These are phyloP conservation scores for Operophtera brumata DNA, from an alignment of 2,888 invertebrate species.

Conservation along the genomic window DNA sequence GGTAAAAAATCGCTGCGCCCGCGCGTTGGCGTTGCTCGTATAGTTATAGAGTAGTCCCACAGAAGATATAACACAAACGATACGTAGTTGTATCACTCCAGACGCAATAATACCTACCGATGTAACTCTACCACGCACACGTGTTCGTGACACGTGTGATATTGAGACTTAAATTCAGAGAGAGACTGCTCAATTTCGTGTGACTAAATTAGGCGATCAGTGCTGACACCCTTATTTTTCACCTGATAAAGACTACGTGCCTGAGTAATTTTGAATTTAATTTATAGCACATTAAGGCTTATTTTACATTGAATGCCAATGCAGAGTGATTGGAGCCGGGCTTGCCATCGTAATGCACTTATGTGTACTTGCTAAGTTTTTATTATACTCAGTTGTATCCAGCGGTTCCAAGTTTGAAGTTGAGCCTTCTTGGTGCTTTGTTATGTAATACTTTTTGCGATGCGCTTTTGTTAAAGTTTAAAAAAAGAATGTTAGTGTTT, in stretches of 20 bases:
- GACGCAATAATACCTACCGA: neutral
- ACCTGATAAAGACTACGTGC: neutral
- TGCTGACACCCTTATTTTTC: neutral
- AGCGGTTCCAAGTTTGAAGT: constrained; percentile 65
- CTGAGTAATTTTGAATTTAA: neutral
- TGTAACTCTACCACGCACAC: neutral
- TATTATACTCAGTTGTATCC: constrained; percentile 76
- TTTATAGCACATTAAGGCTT: neutral
- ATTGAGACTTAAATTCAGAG: neutral
- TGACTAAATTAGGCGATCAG: too few relatives aligned
- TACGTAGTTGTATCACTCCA: constrained; percentile 7
- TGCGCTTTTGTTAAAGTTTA: neutral
- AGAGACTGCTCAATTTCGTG: too few relatives aligned
- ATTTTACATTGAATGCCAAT: neutral
- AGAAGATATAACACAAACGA: constrained; percentile 5
- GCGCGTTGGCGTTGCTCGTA: constrained; percentile 59
- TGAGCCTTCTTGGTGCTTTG: constrained; percentile 69
- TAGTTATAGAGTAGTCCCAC: constrained; percentile 22
- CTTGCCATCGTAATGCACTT: constrained; percentile 76
- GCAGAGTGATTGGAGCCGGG: constrained; percentile 34
- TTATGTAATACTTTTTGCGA: constrained; percentile 38
- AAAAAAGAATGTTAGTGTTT: constrained; percentile 2
- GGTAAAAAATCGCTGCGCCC: constrained; percentile 75
- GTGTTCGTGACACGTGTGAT: neutral
- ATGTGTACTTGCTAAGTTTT: constrained; percentile 79